These are phyloP conservation scores for Anadara kagoshimensis DNA, from an alignment of 1,140 invertebrate species.

Conservation along the genomic window DNA sequence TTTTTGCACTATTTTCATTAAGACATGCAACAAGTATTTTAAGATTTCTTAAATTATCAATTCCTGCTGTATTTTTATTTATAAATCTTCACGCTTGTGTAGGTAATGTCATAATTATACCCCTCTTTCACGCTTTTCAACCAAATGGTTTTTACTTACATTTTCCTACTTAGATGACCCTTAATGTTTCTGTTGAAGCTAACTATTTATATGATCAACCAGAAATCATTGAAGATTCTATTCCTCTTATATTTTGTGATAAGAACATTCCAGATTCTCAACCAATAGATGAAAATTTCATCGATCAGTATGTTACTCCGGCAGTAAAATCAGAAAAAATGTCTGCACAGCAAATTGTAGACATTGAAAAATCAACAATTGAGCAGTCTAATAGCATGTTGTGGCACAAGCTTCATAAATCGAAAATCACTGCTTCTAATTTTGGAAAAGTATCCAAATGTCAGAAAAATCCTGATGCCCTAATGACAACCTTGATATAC, in stretches of 20 bases:
- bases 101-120: too few species aligned
- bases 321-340: slow-evolving; percentile 2
- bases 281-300: slow-evolving; percentile 10
- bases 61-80: too few species aligned
- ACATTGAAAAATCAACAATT: slow-evolving; percentile 8
- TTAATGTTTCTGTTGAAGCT: too few species aligned
- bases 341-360: neutral
- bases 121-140: too few species aligned
- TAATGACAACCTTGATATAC: slow-evolving; percentile 17
- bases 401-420: slow-evolving; percentile 20
- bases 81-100: too few species aligned
- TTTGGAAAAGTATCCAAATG: slow-evolving; percentile 30
- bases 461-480: slow-evolving; percentile 18
- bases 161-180: too few species aligned
- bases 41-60: too few species aligned
- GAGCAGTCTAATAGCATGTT: slow-evolving; percentile 12
- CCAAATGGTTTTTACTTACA: too few species aligned
- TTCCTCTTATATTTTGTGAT: neutral
- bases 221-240: too few species aligned
- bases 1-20: too few species aligned
- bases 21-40: too few species aligned
- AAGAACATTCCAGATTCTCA: slow-evolving; percentile 1
- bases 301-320: slow-evolving; percentile 7
- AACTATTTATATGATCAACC: too few species aligned
- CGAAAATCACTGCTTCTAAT: slow-evolving; percentile 18